A percentile compares a stretch with the other conserved stretches of the same genome.
These are phyloP conservation scores for Luscinia megarhynchos DNA, from an alignment of 2,797 vertebrate species.

Conservation along the genomic window DNA sequence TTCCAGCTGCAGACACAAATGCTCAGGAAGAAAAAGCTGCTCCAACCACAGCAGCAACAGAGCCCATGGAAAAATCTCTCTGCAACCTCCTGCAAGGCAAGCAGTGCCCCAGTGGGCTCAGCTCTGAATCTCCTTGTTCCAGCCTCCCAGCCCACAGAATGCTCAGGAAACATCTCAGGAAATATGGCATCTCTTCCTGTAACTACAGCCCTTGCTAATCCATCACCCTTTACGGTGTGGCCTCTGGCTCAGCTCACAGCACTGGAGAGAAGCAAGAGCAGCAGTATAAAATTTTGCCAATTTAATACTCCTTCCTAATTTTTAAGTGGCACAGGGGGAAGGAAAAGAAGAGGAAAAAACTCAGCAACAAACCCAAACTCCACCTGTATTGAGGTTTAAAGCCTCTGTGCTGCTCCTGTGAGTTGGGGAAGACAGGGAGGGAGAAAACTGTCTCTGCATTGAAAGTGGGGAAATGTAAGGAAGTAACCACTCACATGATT, in stretches of 20 bases:
- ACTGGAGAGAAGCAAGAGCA: constrained; percentile 22
- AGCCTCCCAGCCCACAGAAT: neutral
- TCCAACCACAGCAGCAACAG: neutral
- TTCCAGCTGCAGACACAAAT: neutral
- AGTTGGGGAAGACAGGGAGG: neutral
- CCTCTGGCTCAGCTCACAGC: constrained; percentile 59
- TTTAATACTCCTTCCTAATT: constrained; percentile 67
- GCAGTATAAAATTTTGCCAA: constrained; percentile 50
- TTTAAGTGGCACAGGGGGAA: neutral
- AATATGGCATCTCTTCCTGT: constrained; percentile 14
- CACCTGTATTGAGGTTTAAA: neutral
- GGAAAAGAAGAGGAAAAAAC: rapidly evolving
- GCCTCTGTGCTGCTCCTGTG: neutral
- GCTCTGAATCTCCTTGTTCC: neutral
- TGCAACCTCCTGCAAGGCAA: neutral
- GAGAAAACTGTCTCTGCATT: neutral
- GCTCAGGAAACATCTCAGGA: constrained; percentile 7
- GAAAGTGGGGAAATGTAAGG: neutral
- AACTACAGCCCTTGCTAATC: constrained; percentile 58
- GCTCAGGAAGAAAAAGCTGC: neutral
- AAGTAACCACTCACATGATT: neutral
- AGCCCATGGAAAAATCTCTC: neutral
- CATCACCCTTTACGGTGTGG: constrained; percentile 63
- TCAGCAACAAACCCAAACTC: neutral
- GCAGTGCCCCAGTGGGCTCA: neutral